Conservation (phyloP, 2,113 vertebrate species). For the Osmerus mordax region DNA sequence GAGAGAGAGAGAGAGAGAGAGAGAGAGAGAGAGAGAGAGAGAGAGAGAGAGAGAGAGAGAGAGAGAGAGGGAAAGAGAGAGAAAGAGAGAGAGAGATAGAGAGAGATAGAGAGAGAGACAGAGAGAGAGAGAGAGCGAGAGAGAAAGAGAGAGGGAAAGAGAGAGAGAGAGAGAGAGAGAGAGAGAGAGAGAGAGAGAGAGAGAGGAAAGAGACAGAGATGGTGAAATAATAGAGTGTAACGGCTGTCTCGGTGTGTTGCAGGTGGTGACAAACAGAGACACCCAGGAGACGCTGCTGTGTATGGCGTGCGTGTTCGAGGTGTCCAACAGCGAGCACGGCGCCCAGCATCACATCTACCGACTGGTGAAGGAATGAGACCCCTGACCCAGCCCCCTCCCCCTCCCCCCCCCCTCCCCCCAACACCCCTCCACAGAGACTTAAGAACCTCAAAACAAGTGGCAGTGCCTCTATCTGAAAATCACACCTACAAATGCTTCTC, state of each 20-base stretch:
- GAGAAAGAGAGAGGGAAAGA: too few species aligned
- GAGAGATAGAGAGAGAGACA: too few species aligned
- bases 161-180: too few species aligned
- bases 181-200: neutral
- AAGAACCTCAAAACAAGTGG: constrained; percentile 88
- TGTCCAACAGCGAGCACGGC: constrained; percentile 98
- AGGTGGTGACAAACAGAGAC: constrained; percentile 98
- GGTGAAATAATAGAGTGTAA: neutral
- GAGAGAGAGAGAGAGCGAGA: too few species aligned
- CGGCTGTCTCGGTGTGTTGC: constrained; percentile 36
- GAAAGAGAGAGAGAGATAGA: neutral
- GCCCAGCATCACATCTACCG: constrained; percentile 99
- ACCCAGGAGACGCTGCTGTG: constrained; percentile 99
- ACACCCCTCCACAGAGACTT: constrained; percentile 74
- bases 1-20: neutral
- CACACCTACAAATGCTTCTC: constrained; percentile 79
- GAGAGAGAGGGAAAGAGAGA: too few species aligned
- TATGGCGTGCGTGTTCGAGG: constrained; percentile 99
- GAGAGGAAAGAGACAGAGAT: neutral
- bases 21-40: neutral
- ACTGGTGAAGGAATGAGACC: constrained; percentile 95
- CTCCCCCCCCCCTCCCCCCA: neutral
- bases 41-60: neutral
- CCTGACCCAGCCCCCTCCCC: neutral
- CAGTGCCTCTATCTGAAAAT: constrained; percentile 87